phyloP scores from a whole-genome alignment of 2,888 invertebrate genomes.

The Leptinotarsa haldemani region DNA sequence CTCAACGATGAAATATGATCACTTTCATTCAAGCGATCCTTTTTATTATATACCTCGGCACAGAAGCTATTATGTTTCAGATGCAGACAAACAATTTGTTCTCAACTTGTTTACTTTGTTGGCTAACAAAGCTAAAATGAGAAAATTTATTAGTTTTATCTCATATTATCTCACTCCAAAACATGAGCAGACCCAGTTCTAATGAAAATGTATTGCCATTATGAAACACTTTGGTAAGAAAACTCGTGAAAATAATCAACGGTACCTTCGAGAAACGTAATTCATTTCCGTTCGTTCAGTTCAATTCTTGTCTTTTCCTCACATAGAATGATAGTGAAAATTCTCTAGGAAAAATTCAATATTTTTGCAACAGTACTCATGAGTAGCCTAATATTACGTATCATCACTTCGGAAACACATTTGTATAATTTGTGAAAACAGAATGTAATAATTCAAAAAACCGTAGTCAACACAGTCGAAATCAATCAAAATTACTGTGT shows the following conservation, averaged over 20 bases:
- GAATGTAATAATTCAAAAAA: too few relatives aligned
- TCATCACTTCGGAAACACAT: too few relatives aligned
- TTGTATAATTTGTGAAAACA: too few relatives aligned
- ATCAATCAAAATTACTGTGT: too few relatives aligned
- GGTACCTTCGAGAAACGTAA: not conserved
- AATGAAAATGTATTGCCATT: conserved; percentile 6
- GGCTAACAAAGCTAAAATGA: conserved; percentile 30
- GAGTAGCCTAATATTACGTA: too few relatives aligned
- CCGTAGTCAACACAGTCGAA: too few relatives aligned
- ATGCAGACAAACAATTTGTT: conserved; percentile 38
- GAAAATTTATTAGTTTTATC: conserved; percentile 32
- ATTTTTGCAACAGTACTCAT: too few relatives aligned
- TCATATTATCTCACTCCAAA: conserved; percentile 24
- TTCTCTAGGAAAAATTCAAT: too few relatives aligned
- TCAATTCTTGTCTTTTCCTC: too few relatives aligned
- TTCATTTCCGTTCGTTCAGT: too few relatives aligned
- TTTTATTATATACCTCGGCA: not conserved
- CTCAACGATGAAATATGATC: not conserved
- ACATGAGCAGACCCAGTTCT: conserved; percentile 7
- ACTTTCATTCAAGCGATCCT: not conserved
- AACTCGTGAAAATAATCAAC: conserved; percentile 4
- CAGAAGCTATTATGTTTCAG: conserved; percentile 24
- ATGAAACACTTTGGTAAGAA: conserved; percentile 7
- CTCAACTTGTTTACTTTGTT: conserved; percentile 30
- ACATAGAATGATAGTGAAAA: too few relatives aligned